Evolutionary conservation across 1,140 invertebrate species (phyloP), one percentile per base, ranked within the genome.

Genomic region (Chironomus striatipennis): DNA sequence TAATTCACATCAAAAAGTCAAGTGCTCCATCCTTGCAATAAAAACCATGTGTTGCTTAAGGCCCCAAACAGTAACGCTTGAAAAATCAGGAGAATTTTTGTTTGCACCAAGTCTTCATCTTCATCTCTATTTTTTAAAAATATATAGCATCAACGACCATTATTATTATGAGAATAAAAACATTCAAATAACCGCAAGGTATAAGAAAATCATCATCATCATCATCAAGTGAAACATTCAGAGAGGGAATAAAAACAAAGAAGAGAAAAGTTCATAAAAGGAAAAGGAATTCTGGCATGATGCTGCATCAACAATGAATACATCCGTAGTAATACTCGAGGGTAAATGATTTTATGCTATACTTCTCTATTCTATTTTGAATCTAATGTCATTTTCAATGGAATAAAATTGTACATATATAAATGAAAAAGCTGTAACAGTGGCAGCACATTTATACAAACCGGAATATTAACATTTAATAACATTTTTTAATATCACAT

Each of bases 141-240:
- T 12, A 57, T n/a, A 57, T 12, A 34, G 24, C 24, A 34, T 1
- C 43, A 4, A 47, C 43, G 43, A 10, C 43, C 8, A 47, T 12
- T n/a, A n/a, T 57, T 12, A n/a, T 57, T 12, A 57, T 57, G 47
- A 15, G 47, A 57, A 57, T 57, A 57, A 57, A 57, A 57, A 57
- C 47, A 57, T 57, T 57, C 47, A 57, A 57, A 57, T 57, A 57
- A 57, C 47, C 47, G 47, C 47, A 57, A 57, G 47, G 47, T 57
- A 57, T 12, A 34, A 5, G 24, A 34, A 57, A 57, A 57, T 57
- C 47, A 57, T 57, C 47, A 47, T 47, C 43, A 47, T 10, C 43
- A 15, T 47, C 15, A n/a, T 47, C 15, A n/a, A 15, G 8, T 57
- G n/a, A 57, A 57, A 57, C 12, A 57, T n/a, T 12, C 8, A 4